These are phyloP conservation scores for Netelia inedita DNA, from an alignment of 2,888 invertebrate species.

Conservation along the genomic window DNA sequence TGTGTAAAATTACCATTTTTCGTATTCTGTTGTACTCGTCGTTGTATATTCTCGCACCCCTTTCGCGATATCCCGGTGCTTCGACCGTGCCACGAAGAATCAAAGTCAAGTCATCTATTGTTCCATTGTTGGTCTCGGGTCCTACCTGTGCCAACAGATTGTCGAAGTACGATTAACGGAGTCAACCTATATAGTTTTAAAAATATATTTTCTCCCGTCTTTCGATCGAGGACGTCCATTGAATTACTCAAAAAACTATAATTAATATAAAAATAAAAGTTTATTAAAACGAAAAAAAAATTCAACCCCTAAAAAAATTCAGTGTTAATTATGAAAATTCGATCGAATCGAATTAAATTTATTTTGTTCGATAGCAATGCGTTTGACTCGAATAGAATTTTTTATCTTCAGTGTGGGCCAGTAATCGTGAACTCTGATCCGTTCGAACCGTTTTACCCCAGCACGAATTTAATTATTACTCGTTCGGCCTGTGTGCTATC, in stretches of 20 bases:
- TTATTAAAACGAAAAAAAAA: too few relatives aligned
- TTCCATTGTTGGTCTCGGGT: conserved; percentile 86
- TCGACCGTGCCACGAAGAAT: conserved; percentile 90
- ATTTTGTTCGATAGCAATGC: too few relatives aligned
- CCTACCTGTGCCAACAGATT: conserved; percentile 81
- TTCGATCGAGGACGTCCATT: neutral
- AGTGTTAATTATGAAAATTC: too few relatives aligned
- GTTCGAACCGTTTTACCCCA: conserved; percentile 26
- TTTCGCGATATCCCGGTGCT: conserved; percentile 88
- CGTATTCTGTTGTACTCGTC: conserved; percentile 85
- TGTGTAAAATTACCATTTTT: conserved; percentile 73
- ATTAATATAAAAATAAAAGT: too few relatives aligned
- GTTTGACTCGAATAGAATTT: neutral
- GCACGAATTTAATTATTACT: conserved; percentile 29
- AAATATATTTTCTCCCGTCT: neutral
- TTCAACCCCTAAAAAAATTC: too few relatives aligned
- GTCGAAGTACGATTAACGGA: conserved; percentile 12
- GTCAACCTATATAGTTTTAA: neutral
- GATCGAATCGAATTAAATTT: too few relatives aligned
- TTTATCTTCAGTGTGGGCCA: neutral
- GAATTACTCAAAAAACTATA: neutral
- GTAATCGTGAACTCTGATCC: conserved; percentile 29
- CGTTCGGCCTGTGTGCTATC: conserved; percentile 2
- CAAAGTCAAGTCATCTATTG: conserved; percentile 87
- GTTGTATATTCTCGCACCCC: conserved; percentile 87